Evolutionary conservation across 37 sponge, comb jelly and placozoan genomes (phyloP), one percentile per base, ranked within the genome.

Genomic region (Dysidea cf. avara): DNA sequence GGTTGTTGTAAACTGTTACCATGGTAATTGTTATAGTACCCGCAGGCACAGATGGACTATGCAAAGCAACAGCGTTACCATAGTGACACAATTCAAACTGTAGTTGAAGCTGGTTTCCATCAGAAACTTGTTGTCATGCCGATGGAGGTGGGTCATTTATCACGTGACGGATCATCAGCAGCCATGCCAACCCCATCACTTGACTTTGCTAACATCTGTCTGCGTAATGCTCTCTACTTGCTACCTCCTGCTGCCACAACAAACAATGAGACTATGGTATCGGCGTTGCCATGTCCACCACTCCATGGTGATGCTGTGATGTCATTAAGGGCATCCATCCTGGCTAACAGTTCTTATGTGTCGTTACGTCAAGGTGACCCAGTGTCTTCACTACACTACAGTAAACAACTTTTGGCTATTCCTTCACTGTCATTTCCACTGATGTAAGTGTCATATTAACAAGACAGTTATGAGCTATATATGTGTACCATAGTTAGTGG

Each of bases 121-220:
- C 83, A 81, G 43, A 96, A 96, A 61, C 62, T 84, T 58, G 66
- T 77, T 0, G 71, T 81, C n/a, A 48, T 73, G 18, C 78, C 90
- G 0, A 71, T 84, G 47, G 46, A 43, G 9, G 5, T 9, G 9
- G 5, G 46, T 21, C 39, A 9, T 46, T 52, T 43, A 43, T 43
- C 30, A 28, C 30, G 13, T 7, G 30, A 56, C 13, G 46, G 46
- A 5, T 43, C 46, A 9, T 43, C 46, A 43, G 94, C 92, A 24
- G 93, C 89, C 48, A 91, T 88, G 86, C 93, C 96, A 0, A 62
- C 82, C 0, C 95, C 92, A 3, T 75, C 92, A 6, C 85, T 97
- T 18, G 94, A 87, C 51, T 97, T 94, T 73, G 95, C 95, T 47
- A 74, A 86, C 40, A 69, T 94, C 25, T 97, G 99, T 62, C 79